These are phyloP conservation scores for Alentia gelatinosa DNA, from an alignment of 2,888 invertebrate species.

Conservation along the genomic window DNA sequence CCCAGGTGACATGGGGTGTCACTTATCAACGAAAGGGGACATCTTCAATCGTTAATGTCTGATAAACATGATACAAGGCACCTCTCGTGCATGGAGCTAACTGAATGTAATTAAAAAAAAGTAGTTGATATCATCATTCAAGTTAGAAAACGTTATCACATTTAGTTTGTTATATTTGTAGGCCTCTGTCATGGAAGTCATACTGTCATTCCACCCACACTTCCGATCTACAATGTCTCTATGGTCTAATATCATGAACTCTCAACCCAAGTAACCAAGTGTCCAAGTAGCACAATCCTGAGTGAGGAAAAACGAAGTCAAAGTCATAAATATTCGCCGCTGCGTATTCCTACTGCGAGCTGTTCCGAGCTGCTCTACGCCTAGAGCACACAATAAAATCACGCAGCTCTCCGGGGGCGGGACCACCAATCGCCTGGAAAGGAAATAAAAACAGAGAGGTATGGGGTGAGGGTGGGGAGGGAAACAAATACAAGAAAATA, in stretches of 20 bases:
- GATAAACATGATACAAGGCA: too few species aligned
- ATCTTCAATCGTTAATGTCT: too few species aligned
- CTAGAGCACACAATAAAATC: conserved; percentile 22
- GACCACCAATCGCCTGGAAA: background rate
- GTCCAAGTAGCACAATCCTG: background rate
- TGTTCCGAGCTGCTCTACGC: background rate
- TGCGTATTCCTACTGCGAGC: background rate
- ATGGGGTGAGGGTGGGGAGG: background rate
- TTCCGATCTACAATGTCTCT: too few species aligned
- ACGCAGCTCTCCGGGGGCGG: background rate
- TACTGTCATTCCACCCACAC: too few species aligned
- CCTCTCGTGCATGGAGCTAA: too few species aligned
- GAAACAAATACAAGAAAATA: background rate
- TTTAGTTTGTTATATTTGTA: too few species aligned
- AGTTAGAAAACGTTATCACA: too few species aligned
- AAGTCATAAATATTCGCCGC: background rate
- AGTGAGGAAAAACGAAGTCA: background rate
- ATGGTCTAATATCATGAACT: background rate
- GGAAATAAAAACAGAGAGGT: background rate
- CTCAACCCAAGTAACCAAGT: background rate
- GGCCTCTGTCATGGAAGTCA: too few species aligned
- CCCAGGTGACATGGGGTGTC: too few species aligned
- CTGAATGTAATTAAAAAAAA: too few species aligned
- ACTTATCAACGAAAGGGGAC: too few species aligned
- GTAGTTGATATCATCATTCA: too few species aligned